These are phyloP conservation scores for Bombylius major DNA, from an alignment of 2,888 invertebrate species.

Conservation along the genomic window DNA sequence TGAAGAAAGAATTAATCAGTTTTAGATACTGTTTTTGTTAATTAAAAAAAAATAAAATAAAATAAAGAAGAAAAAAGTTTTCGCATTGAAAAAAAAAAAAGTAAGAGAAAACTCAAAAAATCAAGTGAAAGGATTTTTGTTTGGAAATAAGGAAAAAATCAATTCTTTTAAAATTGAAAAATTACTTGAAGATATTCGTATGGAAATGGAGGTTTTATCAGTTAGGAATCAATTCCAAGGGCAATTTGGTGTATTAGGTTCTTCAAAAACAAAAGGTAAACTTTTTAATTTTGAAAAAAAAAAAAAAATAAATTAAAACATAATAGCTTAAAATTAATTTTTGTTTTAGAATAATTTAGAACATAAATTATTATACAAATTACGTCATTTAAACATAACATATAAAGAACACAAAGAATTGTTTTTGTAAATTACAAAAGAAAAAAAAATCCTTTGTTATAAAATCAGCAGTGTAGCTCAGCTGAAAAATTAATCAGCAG, in stretches of 20 bases:
- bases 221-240: conserved; percentile 63
- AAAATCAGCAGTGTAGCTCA: too few species aligned
- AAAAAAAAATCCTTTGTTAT: background rate
- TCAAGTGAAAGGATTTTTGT: background rate
- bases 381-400: too few species aligned
- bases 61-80: background rate
- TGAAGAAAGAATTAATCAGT: too few species aligned
- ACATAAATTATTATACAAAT: too few species aligned
- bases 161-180: conserved; percentile 25
- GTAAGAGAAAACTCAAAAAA: background rate
- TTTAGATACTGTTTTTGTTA: too few species aligned
- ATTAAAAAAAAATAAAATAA: background rate
- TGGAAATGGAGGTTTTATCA: conserved; percentile 68
- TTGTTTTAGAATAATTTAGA: too few species aligned
- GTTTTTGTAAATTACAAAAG: too few species aligned
- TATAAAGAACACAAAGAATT: too few species aligned
- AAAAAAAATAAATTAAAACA: too few species aligned
- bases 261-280: conserved; percentile 56
- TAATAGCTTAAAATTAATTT: too few species aligned
- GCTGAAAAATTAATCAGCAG: background rate
- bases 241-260: conserved; percentile 48
- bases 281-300: conserved; percentile 11
- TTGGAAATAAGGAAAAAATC: background rate
- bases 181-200: conserved; percentile 28
- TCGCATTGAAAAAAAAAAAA: background rate